Evolutionary conservation across 2,797 vertebrate species (phyloP).

Genomic region (Cygnus olor): DNA sequence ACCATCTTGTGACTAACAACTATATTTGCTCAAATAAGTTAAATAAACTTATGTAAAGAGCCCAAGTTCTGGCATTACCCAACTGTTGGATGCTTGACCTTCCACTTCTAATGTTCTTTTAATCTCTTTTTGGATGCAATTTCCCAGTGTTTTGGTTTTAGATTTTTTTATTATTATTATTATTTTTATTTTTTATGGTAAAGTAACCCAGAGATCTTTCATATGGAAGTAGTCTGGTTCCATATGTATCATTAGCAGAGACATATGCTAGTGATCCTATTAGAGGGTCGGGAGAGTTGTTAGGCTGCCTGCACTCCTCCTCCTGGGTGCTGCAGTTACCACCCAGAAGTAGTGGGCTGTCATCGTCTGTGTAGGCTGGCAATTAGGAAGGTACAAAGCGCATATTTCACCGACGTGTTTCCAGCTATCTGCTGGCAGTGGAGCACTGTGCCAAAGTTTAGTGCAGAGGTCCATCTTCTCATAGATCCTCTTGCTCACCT

Average conservation of each 20-base stretch:
- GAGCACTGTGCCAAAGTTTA: neutral
- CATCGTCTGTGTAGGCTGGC: neutral
- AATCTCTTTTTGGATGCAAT: constrained; percentile 33
- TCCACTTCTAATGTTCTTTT: constrained; percentile 35
- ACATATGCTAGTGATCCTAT: neutral
- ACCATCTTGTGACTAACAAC: constrained; percentile 35
- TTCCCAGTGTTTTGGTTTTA: neutral
- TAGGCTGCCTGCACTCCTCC: neutral
- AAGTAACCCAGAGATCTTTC: constrained; percentile 4
- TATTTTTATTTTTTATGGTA: neutral
- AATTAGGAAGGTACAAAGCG: neutral
- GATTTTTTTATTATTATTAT: neutral
- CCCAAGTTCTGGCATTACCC: constrained; percentile 42
- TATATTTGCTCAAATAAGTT: constrained; percentile 23
- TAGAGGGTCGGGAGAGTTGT: neutral
- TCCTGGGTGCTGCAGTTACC: neutral
- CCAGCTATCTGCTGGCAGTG: neutral
- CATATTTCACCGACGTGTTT: neutral
- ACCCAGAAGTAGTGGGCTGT: neutral
- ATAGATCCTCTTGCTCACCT: neutral
- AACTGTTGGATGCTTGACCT: constrained; percentile 53
- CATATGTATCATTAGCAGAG: neutral
- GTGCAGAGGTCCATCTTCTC: neutral
- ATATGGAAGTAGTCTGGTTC: neutral
- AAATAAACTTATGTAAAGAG: constrained; percentile 46